Evolutionary conservation across 2,797 vertebrate genomes (phyloP).

Genomic region (Aselliscus stoliczkanus): DNA sequence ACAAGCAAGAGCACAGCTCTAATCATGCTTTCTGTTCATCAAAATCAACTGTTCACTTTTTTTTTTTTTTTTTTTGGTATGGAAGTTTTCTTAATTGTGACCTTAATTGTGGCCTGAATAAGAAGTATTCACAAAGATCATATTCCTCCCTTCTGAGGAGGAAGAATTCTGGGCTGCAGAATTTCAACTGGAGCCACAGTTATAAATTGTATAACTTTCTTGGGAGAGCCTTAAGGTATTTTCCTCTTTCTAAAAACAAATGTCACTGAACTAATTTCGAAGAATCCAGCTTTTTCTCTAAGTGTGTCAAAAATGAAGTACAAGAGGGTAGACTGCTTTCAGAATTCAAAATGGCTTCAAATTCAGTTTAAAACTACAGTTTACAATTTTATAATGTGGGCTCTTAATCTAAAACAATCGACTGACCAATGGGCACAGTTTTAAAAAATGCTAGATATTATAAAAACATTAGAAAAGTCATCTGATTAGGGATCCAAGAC

Average conservation of each 20-base stretch:
- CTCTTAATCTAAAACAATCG: neutral
- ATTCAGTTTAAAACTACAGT: neutral
- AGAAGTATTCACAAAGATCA: slow-evolving; percentile 3
- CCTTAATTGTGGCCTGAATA: neutral
- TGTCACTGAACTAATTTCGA: slow-evolving; percentile 22
- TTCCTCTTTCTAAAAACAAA: neutral
- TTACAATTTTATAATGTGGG: neutral
- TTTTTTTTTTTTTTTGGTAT: neutral
- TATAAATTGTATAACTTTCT: neutral
- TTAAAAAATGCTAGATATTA: neutral
- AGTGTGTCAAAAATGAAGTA: slow-evolving; percentile 16
- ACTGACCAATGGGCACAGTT: neutral
- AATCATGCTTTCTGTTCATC: neutral
- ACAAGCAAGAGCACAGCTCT: neutral
- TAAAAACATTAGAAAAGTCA: neutral
- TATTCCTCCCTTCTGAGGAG: neutral
- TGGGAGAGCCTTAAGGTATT: neutral
- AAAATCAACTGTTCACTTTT: slow-evolving; percentile 32
- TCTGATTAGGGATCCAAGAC: neutral
- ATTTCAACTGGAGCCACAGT: neutral
- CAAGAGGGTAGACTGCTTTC: neutral
- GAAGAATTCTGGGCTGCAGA: neutral
- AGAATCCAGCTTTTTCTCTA: neutral
- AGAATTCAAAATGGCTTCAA: slow-evolving; percentile 28
- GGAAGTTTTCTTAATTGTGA: neutral